These are phyloP conservation scores for Agrypnia vestita DNA, from an alignment of 1,140 invertebrate genomes.

Conservation along the genomic window DNA sequence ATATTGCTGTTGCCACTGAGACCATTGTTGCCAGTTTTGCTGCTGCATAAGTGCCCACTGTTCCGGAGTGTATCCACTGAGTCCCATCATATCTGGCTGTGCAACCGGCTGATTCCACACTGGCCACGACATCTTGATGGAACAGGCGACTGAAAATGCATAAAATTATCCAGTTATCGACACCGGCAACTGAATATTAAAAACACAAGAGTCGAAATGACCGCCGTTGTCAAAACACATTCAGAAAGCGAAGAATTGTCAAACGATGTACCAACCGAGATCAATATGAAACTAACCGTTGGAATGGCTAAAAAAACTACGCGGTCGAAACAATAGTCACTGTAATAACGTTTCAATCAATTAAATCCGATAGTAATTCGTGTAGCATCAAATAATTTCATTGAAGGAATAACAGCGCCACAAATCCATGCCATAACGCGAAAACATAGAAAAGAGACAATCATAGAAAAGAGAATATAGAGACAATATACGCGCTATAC, in stretches of 20 bases:
- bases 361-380: background rate
- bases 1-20: slow-evolving; percentile 88
- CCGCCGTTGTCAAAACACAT: slow-evolving; percentile 7
- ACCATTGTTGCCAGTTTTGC: slow-evolving; percentile 89
- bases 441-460: too few species aligned
- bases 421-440: background rate
- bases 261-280: background rate
- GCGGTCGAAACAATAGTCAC: background rate
- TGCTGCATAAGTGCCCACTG: slow-evolving; percentile 82
- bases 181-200: background rate
- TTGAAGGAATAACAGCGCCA: slow-evolving; percentile 15
- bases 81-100: slow-evolving; percentile 65
- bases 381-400: slow-evolving; percentile 16
- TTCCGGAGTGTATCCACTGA: slow-evolving; percentile 78
- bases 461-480: too few species aligned
- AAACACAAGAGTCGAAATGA: background rate
- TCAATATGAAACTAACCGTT: slow-evolving; percentile 20
- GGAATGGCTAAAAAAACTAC: background rate
- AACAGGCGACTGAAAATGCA: background rate
- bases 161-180: background rate
- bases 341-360: too few species aligned
- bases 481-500: too few species aligned
- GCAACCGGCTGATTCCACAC: slow-evolving; percentile 59
- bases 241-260: too few species aligned
- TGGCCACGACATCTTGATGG: slow-evolving; percentile 65